Evolutionary conservation across 2,113 vertebrate species (phyloP), one percentile per base, ranked within the genome.

Genomic region (Aegithalos caudatus): DNA sequence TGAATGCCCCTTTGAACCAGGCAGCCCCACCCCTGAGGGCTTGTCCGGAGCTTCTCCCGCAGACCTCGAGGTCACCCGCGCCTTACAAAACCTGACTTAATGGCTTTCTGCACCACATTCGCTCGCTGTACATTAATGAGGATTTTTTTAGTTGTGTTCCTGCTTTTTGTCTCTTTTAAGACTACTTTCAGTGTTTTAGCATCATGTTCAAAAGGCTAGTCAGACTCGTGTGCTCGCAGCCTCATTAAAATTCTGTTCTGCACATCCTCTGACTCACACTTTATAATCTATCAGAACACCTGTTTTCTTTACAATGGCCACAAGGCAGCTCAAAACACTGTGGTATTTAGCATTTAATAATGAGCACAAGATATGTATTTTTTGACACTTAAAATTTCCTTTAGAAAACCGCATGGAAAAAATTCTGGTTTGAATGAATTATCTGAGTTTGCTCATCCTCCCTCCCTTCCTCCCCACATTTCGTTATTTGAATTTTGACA

Each of bases 341-440:
- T 98, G 98, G 97, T 98, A 98, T 98, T 98, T 98, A 98, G 98
- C 98, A 98, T 98, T 98, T 98, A 98, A 98, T 98, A 98, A 98
- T 98, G 97, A 98, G 98, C 98, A 97, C 91, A 96, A 98, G 98
- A 98, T 98, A 98, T 97, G 97, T 98, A 98, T 98, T 98, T 98
- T 97, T 98, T 98, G 98, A 98, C 98, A 98, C 98, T 98, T 98
- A 96, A 98, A 98, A 98, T 97, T 98, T 98, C 97, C 97, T 98
- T 98, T 97, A 96, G 98, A 98, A 97, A 98, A 98, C 95, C 74
- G 76, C 90, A 97, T 87, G 92, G 95, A 95, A 95, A 97, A 97
- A 97, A 97, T 92, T 86, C 97, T 96, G 93, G 94, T 96, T 96
- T 97, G 97, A 98, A 97, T 97, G 97, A 97, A 97, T 98, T 97